phyloP scores from a whole-genome alignment of 2,888 invertebrate genomes.

The Oligia fasciuncula region DNA sequence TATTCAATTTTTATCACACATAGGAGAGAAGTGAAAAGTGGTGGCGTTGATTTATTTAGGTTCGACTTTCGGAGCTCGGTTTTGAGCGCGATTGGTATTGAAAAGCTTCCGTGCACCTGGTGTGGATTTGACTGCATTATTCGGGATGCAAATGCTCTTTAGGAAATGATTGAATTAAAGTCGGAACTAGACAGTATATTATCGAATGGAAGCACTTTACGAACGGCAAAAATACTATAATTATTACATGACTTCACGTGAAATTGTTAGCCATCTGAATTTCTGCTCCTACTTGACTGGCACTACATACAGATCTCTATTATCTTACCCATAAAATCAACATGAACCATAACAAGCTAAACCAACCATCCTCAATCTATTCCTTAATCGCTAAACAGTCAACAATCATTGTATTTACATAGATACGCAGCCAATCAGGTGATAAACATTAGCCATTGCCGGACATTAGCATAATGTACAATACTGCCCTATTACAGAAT shows the following conservation, averaged over 20 bases:
- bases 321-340: slow-evolving; percentile 24
- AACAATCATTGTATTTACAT: slow-evolving; percentile 69
- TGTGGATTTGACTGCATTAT: slow-evolving; percentile 39
- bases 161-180: slow-evolving; percentile 9
- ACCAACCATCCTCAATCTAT: slow-evolving; percentile 43
- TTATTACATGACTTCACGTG: not conserved
- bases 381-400: slow-evolving; percentile 66
- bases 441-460: slow-evolving; percentile 69
- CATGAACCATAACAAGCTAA: slow-evolving; percentile 30
- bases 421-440: slow-evolving; percentile 68
- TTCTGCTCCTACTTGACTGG: not conserved
- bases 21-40: slow-evolving; percentile 43
- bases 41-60: slow-evolving; percentile 45
- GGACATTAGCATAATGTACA: slow-evolving; percentile 66
- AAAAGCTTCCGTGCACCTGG: slow-evolving; percentile 37
- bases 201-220: not conserved
- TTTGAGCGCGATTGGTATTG: slow-evolving; percentile 36
- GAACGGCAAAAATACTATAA: not conserved
- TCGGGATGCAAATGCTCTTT: slow-evolving; percentile 34
- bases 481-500: slow-evolving; percentile 58
- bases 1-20: slow-evolving; percentile 66
- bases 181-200: not conserved
- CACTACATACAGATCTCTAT: not conserved
- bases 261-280: not conserved
- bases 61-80: slow-evolving; percentile 25